Percentiles rank a stretch among this genome's conserved stretches.
phyloP scores from a whole-genome alignment of 1,140 invertebrate genomes.

The Mamestra configurata region DNA sequence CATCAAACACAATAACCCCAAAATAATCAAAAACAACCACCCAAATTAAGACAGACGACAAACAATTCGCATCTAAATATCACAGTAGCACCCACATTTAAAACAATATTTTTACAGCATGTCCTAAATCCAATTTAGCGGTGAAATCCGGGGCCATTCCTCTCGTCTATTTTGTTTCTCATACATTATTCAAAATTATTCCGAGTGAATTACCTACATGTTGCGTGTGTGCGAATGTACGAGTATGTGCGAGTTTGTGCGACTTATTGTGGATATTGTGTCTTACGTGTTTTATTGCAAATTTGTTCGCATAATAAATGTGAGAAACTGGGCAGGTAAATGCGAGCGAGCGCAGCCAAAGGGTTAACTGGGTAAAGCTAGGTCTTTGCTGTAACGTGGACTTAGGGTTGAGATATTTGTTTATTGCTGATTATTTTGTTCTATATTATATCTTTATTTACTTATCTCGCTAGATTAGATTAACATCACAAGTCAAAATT shows the following conservation, averaged over 20 bases:
- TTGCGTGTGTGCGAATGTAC: neutral
- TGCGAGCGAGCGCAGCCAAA: neutral
- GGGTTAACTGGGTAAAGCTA: slow-evolving; percentile 27
- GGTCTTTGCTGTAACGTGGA: neutral
- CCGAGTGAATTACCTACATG: slow-evolving; percentile 54
- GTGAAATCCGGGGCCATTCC: slow-evolving; percentile 54
- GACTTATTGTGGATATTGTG: slow-evolving; percentile 39
- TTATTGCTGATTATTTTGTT: too few species aligned
- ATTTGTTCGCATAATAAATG: slow-evolving; percentile 32
- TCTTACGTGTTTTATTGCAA: slow-evolving; percentile 45
- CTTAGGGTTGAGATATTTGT: neutral
- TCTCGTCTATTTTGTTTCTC: slow-evolving; percentile 64
- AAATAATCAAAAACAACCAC: neutral
- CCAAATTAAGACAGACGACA: neutral
- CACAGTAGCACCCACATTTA: slow-evolving; percentile 23
- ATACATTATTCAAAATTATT: slow-evolving; percentile 71
- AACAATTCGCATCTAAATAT: neutral
- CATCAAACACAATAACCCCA: neutral
- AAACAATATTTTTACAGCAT: slow-evolving; percentile 60
- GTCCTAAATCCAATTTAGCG: slow-evolving; percentile 65
- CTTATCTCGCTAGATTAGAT: too few species aligned
- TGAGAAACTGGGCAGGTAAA: slow-evolving; percentile 36
- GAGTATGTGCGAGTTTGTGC: slow-evolving; percentile 40
- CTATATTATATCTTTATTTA: too few species aligned
- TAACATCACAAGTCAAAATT: too few species aligned